These are phyloP conservation scores for Mustela nigripes DNA, from an alignment of 2,113 vertebrate genomes.

Conservation along the genomic window DNA sequence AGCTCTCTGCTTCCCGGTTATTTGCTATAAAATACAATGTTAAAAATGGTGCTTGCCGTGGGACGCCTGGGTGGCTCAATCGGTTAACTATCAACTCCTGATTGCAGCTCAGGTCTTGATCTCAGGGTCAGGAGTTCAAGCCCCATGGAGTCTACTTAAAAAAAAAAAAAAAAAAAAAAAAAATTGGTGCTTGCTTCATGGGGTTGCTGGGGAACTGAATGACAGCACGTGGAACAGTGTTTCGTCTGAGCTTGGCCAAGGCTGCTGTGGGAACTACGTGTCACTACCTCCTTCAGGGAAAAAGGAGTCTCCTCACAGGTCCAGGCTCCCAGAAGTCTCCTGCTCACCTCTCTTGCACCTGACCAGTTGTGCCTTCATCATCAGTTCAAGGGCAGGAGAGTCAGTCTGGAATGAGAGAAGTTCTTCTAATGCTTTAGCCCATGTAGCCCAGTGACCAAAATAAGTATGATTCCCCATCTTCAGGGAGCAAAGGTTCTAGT, in stretches of 20 bases:
- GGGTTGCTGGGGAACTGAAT: background rate
- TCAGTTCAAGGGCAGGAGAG: background rate
- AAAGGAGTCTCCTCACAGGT: background rate
- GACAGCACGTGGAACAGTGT: too few species aligned
- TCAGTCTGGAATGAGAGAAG: background rate
- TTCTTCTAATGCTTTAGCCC: background rate
- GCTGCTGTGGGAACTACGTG: background rate
- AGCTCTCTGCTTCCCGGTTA: background rate
- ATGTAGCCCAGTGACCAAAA: background rate
- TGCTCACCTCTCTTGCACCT: background rate
- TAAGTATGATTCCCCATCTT: background rate
- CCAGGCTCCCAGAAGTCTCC: background rate
- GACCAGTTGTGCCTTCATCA: background rate
- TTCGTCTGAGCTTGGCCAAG: background rate
- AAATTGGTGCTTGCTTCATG: background rate
- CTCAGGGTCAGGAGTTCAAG: background rate
- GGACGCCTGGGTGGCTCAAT: background rate
- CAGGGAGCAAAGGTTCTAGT: background rate
- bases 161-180: background rate
- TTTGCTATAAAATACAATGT: background rate
- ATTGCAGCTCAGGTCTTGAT: background rate
- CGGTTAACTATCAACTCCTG: background rate
- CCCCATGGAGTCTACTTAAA: background rate
- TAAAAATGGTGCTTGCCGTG: background rate
- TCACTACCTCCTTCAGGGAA: fast-evolving